phyloP scores from a whole-genome alignment of 2,888 invertebrate species.

The Mesochorus sp. region DNA sequence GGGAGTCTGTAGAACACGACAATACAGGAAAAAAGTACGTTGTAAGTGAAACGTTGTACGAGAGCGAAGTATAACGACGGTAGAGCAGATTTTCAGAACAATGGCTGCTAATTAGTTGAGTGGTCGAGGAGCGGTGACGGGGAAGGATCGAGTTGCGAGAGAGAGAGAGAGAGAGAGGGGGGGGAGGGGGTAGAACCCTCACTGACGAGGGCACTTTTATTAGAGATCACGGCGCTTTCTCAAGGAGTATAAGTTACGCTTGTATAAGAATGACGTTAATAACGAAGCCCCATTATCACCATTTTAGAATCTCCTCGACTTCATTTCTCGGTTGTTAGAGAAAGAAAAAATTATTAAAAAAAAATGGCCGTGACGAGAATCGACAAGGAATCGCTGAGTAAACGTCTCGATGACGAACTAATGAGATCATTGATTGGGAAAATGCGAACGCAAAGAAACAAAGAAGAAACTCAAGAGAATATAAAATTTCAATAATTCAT shows the following conservation, averaged over 20 bases:
- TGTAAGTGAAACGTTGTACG: constrained; percentile 52
- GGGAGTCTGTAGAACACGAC: not conserved
- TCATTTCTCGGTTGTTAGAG: not conserved
- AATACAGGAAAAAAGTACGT: constrained; percentile 12
- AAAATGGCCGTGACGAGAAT: not conserved
- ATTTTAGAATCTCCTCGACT: constrained; percentile 28
- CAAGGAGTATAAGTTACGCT: constrained; percentile 56
- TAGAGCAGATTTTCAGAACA: constrained; percentile 74
- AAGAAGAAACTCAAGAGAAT: not conserved
- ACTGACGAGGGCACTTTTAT: constrained; percentile 46
- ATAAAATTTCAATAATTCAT: constrained; percentile 7
- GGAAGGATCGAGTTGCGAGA: not conserved
- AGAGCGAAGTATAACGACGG: constrained; percentile 45
- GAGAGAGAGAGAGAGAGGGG: constrained; percentile 6
- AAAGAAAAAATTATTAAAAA: not conserved
- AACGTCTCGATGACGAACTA: constrained; percentile 33
- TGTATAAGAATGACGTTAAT: constrained; percentile 60
- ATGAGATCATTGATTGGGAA: constrained; percentile 34
- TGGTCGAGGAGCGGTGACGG: constrained; percentile 63
- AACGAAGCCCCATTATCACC: constrained; percentile 55
- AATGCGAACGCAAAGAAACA: too few relatives aligned
- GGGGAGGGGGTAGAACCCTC: constrained; percentile 33
- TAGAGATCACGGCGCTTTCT: constrained; percentile 43
- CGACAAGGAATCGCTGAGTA: constrained; percentile 12
- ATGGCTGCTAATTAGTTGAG: constrained; percentile 80